These are phyloP conservation scores for Drosophila aldrichi DNA, from an alignment of 2,888 invertebrate species.

Conservation along the genomic window DNA sequence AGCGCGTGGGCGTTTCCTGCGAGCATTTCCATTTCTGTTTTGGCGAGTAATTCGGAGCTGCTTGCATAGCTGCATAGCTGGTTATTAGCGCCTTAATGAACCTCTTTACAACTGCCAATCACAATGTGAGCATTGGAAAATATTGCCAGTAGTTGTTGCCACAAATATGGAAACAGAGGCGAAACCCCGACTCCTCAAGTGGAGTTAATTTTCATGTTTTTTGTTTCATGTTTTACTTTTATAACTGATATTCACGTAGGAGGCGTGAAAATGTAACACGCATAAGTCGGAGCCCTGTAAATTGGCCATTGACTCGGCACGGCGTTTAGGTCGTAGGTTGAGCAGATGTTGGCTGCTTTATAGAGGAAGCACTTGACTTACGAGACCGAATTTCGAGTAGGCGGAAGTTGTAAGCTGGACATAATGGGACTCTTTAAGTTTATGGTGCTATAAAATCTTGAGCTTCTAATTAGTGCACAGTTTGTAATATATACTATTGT, in stretches of 20 bases:
- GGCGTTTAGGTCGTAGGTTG: slow-evolving; percentile 24
- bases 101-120: slow-evolving; percentile 70
- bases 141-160: slow-evolving; percentile 58
- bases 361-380: slow-evolving; percentile 45
- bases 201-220: slow-evolving; percentile 42
- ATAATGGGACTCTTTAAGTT: slow-evolving; percentile 21
- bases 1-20: slow-evolving; percentile 65
- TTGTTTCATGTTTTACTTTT: not conserved
- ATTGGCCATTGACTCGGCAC: slow-evolving; percentile 47
- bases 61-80: slow-evolving; percentile 63
- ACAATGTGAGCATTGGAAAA: slow-evolving; percentile 37
- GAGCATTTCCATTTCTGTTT: slow-evolving; percentile 41
- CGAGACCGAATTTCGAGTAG: slow-evolving; percentile 18
- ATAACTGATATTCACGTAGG: slow-evolving; percentile 58
- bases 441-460: not conserved
- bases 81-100: slow-evolving; percentile 72
- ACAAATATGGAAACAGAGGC: slow-evolving; percentile 46
- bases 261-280: slow-evolving; percentile 63
- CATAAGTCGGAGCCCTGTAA: slow-evolving; percentile 21
- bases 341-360: slow-evolving; percentile 42
- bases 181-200: slow-evolving; percentile 22
- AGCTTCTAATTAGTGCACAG: not conserved
- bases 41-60: slow-evolving; percentile 26
- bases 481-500: not conserved
- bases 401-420: slow-evolving; percentile 17